Evolutionary conservation across 2,888 invertebrate species (phyloP).

Genomic region (Drosophila austrosaltans): DNA sequence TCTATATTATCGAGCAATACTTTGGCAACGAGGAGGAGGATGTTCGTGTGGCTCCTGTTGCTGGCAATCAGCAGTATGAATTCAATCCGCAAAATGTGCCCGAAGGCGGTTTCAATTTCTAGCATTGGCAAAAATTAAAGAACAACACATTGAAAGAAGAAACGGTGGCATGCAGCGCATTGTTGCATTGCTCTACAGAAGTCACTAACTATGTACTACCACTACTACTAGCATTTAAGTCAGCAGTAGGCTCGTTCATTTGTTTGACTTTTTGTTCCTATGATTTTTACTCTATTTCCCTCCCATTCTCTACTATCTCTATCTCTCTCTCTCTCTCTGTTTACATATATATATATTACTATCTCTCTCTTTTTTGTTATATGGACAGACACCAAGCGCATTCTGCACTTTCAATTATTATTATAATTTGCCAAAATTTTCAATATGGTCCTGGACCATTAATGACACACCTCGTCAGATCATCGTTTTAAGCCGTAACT

Average conservation of each 20-base stretch:
- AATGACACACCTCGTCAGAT: constrained; percentile 34
- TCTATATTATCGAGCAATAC: constrained; percentile 97
- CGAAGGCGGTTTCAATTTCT: constrained; percentile 92
- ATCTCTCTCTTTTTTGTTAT: background rate
- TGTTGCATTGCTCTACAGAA: background rate
- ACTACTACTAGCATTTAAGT: constrained; percentile 74
- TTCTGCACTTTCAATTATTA: constrained; percentile 13
- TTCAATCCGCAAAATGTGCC: constrained; percentile 89
- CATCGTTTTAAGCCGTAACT: constrained; percentile 18
- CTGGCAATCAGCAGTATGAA: constrained; percentile 88
- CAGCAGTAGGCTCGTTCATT: constrained; percentile 35
- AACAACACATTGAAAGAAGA: constrained; percentile 18
- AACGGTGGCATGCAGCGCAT: background rate
- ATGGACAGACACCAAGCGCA: background rate
- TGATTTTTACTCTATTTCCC: background rate
- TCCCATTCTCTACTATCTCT: background rate
- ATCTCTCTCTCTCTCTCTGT: background rate
- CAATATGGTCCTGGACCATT: constrained; percentile 53
- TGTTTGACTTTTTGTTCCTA: constrained; percentile 40
- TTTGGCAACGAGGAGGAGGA: constrained; percentile 96
- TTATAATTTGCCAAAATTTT: constrained; percentile 44
- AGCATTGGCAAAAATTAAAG: constrained; percentile 72
- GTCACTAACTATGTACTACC: constrained; percentile 27
- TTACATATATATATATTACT: background rate
- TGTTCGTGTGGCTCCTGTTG: constrained; percentile 89